phyloP scores from a whole-genome alignment of 2,113 vertebrate genomes.

The Thunnus thynnus region DNA sequence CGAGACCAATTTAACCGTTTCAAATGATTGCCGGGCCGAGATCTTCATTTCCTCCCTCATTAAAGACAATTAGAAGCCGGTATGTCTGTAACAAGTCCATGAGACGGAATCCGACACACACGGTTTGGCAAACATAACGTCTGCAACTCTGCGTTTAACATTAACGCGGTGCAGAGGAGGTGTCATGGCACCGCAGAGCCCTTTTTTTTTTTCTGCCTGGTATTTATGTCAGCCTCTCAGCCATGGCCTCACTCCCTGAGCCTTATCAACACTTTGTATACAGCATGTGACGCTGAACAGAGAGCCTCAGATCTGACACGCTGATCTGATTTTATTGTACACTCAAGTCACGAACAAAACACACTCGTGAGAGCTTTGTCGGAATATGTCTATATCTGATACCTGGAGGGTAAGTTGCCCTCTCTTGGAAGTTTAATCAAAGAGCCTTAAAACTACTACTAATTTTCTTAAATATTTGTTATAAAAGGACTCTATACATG shows the following conservation, averaged over 20 bases:
- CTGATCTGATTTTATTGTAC: background rate
- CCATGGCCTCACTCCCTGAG: constrained; percentile 11
- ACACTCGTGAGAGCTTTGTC: background rate
- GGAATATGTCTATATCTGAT: background rate
- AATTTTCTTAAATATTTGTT: too few relatives aligned
- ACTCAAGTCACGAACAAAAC: constrained; percentile 1
- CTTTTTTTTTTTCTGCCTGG: constrained; percentile 20
- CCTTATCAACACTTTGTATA: constrained; percentile 28
- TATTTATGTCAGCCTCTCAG: constrained; percentile 34
- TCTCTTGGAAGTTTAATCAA: too few relatives aligned
- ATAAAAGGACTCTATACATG: too few relatives aligned
- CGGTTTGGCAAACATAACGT: constrained; percentile 24
- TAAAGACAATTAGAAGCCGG: background rate
- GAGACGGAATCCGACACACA: background rate
- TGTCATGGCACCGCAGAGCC: constrained; percentile 8
- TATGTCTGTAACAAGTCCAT: background rate
- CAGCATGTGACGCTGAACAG: constrained; percentile 5
- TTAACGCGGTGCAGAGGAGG: constrained; percentile 35
- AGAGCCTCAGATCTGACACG: background rate
- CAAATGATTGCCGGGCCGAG: background rate
- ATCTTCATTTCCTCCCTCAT: constrained; percentile 4
- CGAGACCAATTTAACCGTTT: background rate
- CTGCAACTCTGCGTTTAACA: background rate
- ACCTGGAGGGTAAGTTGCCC: background rate
- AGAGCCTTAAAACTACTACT: too few relatives aligned